Conservation (phyloP, 2,888 invertebrate species). For the Phalera bucephala region DNA sequence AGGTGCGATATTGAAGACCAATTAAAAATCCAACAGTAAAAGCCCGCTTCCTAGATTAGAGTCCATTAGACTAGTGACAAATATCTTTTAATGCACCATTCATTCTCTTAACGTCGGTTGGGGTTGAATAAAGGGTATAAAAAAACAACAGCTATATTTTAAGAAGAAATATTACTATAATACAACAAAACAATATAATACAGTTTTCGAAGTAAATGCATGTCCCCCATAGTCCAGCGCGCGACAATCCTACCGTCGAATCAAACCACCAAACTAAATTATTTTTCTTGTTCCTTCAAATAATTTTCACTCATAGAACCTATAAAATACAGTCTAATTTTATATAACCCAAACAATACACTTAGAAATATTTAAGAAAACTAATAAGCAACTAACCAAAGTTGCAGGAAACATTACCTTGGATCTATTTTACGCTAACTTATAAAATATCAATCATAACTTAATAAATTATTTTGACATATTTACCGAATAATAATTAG, state of each 20-base stretch:
- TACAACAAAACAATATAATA: constrained; percentile 71
- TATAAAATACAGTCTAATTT: constrained; percentile 11
- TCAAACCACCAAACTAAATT: constrained; percentile 17
- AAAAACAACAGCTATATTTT: constrained; percentile 30
- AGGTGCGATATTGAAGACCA: too few relatives aligned
- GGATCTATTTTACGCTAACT: constrained; percentile 36
- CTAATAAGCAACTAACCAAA: constrained; percentile 29
- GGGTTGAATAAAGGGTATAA: constrained; percentile 16
- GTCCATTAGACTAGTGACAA: too few relatives aligned
- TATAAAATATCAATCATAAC: constrained; percentile 42
- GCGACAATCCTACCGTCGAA: constrained; percentile 32
- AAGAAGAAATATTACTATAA: constrained; percentile 68
- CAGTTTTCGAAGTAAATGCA: constrained; percentile 60
- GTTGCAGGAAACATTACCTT: constrained; percentile 30
- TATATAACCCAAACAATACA: constrained; percentile 16
- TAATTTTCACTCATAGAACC: not conserved
- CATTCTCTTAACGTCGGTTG: too few relatives aligned
- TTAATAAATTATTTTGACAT: constrained; percentile 31
- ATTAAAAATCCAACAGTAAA: too few relatives aligned
- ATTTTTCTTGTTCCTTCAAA: constrained; percentile 3
- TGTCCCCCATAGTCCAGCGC: constrained; percentile 34
- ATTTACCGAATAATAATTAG: constrained; percentile 17
- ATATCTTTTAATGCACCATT: too few relatives aligned
- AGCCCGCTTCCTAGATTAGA: too few relatives aligned
- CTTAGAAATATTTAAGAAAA: constrained; percentile 10